These are phyloP conservation scores for Perizoma affinitatum DNA, from an alignment of 2,888 invertebrate species.

Conservation along the genomic window DNA sequence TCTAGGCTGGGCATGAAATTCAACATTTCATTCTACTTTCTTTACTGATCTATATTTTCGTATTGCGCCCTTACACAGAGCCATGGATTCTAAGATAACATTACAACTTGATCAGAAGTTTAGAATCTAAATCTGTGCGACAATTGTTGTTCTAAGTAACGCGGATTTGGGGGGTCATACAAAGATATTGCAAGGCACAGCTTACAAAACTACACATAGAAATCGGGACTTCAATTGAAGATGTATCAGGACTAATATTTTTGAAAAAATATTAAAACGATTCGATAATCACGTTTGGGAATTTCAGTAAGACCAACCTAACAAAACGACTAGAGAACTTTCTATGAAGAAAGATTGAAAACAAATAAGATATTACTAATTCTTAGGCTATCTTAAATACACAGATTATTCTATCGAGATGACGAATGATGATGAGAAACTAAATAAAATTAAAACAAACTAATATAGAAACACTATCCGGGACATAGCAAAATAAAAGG, in stretches of 20 bases:
- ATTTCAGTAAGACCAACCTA: not conserved
- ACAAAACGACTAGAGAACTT: conserved; percentile 19
- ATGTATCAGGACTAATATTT: not conserved
- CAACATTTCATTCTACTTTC: not conserved
- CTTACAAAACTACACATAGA: conserved; percentile 16
- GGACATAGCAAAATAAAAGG: conserved; percentile 45
- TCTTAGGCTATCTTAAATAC: conserved; percentile 19
- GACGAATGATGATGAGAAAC: conserved; percentile 30
- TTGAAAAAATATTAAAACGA: not conserved
- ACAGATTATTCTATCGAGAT: conserved; percentile 20
- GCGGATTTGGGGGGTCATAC: conserved; percentile 10
- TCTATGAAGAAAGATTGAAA: conserved; percentile 16
- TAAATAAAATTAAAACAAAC: conserved; percentile 32
- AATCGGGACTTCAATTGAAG: not conserved
- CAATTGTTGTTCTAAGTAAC: conserved; percentile 13
- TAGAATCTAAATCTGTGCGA: conserved; percentile 15
- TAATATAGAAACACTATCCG: conserved; percentile 15
- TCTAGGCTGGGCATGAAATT: too few species aligned
- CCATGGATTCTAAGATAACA: conserved; percentile 20
- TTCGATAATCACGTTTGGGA: not conserved
- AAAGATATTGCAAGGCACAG: conserved; percentile 23
- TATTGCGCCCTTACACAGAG: conserved; percentile 21
- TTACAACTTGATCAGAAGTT: conserved; percentile 10
- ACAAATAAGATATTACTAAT: conserved; percentile 3
- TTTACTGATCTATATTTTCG: conserved; percentile 12